Conservation (phyloP, 2,797 vertebrate species). For the Pangasius mekongensis region DNA sequence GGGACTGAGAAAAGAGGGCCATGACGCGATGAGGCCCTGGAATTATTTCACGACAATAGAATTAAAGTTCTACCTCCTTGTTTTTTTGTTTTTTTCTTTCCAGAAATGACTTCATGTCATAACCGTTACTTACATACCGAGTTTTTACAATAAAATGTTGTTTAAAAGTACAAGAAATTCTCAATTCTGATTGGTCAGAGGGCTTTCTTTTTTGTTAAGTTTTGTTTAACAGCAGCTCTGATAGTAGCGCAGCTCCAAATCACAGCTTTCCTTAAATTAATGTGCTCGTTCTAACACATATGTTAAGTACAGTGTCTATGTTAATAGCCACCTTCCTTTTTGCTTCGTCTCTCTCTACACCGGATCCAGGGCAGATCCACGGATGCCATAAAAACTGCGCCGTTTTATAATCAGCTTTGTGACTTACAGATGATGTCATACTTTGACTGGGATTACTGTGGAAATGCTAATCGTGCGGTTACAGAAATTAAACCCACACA, state of each 20-base stretch:
- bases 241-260: neutral
- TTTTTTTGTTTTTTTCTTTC: no score
- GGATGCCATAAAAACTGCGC: constrained; percentile 57
- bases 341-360: neutral
- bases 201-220: neutral
- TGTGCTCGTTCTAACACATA: neutral
- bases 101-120: neutral
- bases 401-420: constrained; percentile 51
- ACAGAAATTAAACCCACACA: constrained; percentile 26
- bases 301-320: neutral
- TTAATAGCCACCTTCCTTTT: neutral
- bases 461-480: constrained; percentile 43
- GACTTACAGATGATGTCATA: constrained; percentile 32
- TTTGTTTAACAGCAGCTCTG: neutral
- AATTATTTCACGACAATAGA: neutral
- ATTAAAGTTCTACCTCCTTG: neutral
- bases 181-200: neutral
- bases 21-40: neutral
- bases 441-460: neutral
- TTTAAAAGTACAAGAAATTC: neutral
- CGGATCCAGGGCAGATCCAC: neutral
- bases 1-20: constrained; percentile 43
- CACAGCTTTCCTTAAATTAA: neutral
- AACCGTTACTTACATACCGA: neutral
- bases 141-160: neutral